Base-by-base conservation (phyloP, 2,888 invertebrate species). In the Microctonus aethiopoides region DNA sequence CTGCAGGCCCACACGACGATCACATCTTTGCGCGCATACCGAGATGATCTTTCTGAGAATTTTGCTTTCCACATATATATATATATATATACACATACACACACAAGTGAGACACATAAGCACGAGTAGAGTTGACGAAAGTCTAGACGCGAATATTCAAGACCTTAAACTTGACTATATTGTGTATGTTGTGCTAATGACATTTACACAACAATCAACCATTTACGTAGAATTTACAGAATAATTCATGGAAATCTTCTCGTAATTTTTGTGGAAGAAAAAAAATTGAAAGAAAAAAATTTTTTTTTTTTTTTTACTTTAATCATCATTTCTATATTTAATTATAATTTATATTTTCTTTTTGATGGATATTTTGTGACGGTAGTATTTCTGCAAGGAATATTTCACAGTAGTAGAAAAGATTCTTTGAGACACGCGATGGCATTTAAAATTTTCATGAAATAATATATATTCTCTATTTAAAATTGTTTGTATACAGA, bases 121-220 rank as follows among this genome's bases (percentile, higher is more conserved):
- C 32, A 36, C 39, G 29, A 24, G 20, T 36, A 26, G 61, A 29
- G 57, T 68, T 68, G 68, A 68, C 63, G 68, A 57, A 63, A 68
- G 63, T 63, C n/a, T 56, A 63, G 32, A 61, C 57, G n/a, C 57
- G n/a, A 11, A n/a, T 39, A 39, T 13, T 11, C 22, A 41, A 59
- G 69, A 69, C 59, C 69, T 69, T 64, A 64, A 69, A 69, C 69
- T 69, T 69, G 64, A 51, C n/a, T n/a, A n/a, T n/a, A 29, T 46
- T 16, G 16, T 20, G 32, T 51, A 64, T 46, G 16, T 46, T 46
- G 16, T 2, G 56, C 36, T 69, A 64, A 69, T 69, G 64, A 69
- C 64, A 52, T 34, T 16, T 7, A 46, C 46, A 46, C 39, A 10
- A n/a, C n/a, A n/a, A 36, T 36, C 10, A 10, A 63, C 41, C 11